phyloP scores from a whole-genome alignment of 2,113 vertebrate genomes.

The Entomyzon cyanotis region DNA sequence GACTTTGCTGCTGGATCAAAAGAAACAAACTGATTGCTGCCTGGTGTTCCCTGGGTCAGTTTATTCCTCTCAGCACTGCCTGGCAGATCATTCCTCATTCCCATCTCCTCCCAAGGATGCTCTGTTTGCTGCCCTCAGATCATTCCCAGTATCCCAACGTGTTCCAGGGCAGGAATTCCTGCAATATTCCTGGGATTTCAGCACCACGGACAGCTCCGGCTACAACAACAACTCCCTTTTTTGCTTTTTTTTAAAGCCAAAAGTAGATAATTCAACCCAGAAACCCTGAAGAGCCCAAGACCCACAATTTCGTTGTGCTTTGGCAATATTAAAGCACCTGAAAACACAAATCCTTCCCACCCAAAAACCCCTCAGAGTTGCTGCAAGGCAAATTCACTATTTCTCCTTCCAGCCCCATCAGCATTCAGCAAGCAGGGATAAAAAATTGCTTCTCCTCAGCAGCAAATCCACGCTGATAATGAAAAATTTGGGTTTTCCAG shows the following conservation, averaged over 20 bases:
- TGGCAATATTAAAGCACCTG: neutral
- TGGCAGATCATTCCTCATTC: neutral
- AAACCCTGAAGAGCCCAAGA: neutral
- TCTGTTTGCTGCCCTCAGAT: neutral
- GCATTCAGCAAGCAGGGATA: neutral
- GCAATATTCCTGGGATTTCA: neutral
- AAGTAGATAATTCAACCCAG: neutral
- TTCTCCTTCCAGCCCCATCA: neutral
- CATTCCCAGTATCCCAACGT: rapidly evolving
- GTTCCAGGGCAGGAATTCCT: neutral
- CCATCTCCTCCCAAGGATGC: neutral
- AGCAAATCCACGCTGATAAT: neutral
- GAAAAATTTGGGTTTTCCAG: neutral
- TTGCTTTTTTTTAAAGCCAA: neutral
- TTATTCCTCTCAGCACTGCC: neutral
- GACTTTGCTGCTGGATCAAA: too few relatives aligned
- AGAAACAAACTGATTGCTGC: neutral
- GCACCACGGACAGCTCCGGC: neutral
- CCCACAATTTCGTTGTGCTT: neutral
- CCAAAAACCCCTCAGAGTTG: neutral
- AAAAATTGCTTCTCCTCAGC: neutral
- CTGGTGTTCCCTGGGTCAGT: neutral
- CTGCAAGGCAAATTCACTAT: neutral
- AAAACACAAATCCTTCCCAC: neutral
- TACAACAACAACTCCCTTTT: neutral